These are phyloP conservation scores for Orchesella cincta DNA, from an alignment of 1,140 invertebrate species.

Conservation along the genomic window DNA sequence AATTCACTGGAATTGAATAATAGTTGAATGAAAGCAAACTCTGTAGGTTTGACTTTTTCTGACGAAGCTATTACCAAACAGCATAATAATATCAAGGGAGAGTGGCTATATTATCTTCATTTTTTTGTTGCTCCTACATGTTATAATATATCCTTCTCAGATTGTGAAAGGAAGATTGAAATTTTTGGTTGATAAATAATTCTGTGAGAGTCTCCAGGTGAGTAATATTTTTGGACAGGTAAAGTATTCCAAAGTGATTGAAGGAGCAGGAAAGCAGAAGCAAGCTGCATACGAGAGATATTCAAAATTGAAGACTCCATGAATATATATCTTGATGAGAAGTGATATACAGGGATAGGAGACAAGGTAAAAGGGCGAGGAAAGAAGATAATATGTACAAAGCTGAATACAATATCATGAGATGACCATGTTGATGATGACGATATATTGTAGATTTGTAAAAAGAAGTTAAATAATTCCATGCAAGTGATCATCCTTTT, in stretches of 20 bases:
- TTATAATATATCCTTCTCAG: too few species aligned
- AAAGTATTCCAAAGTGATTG: too few species aligned
- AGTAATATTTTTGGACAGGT: slow-evolving; percentile 28
- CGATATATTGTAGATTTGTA: slow-evolving; percentile 10
- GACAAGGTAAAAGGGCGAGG: slow-evolving; percentile 14
- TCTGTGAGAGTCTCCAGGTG: slow-evolving; percentile 24
- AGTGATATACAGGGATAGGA: background rate
- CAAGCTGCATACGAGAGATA: background rate
- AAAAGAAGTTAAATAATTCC: slow-evolving; percentile 22
- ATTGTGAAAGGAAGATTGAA: too few species aligned
- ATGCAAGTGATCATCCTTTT: slow-evolving; percentile 8
- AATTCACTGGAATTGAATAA: background rate
- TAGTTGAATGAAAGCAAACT: background rate
- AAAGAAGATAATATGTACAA: too few species aligned
- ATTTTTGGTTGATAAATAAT: background rate
- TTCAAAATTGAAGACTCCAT: background rate
- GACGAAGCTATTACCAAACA: too few species aligned
- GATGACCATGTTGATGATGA: slow-evolving; percentile 4
- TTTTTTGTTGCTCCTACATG: background rate
- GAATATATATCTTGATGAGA: background rate
- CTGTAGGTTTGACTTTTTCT: background rate
- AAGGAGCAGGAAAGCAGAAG: background rate
- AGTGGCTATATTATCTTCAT: background rate
- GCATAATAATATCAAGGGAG: background rate
- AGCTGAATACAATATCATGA: background rate